These are phyloP conservation scores for Rutpela maculata DNA, from an alignment of 2,888 invertebrate species.

Conservation along the genomic window DNA sequence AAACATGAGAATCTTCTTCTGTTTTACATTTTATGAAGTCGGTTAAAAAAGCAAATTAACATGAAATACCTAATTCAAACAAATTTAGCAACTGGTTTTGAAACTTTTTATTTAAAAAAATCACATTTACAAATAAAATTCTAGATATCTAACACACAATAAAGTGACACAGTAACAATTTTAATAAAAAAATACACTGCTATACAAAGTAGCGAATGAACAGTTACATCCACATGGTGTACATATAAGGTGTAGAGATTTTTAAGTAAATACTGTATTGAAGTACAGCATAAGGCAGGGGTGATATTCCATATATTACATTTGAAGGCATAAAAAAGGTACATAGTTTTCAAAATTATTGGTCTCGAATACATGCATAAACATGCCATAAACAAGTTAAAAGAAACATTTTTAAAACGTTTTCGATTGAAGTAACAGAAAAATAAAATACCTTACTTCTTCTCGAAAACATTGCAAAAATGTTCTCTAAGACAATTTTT, in stretches of 20 bases:
- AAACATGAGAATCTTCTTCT: too few species aligned
- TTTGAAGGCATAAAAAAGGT: slow-evolving; percentile 24
- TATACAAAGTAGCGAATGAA: not conserved
- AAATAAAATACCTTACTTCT: not conserved
- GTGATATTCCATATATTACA: slow-evolving; percentile 13
- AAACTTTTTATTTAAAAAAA: slow-evolving; percentile 18
- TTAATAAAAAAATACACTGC: not conserved
- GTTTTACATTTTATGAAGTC: too few species aligned
- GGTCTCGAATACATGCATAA: not conserved
- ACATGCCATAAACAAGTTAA: not conserved
- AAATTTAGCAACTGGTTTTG: not conserved
- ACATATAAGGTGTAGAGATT: slow-evolving; percentile 24
- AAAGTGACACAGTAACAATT: slow-evolving; percentile 13
- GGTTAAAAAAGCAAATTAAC: too few species aligned
- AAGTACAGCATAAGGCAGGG: slow-evolving; percentile 31
- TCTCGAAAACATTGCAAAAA: not conserved
- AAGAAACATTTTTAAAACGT: not conserved
- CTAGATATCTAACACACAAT: not conserved
- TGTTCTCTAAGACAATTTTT: not conserved
- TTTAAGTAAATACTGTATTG: slow-evolving; percentile 36
- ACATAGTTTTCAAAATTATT: slow-evolving; percentile 22
- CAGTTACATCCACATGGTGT: not conserved
- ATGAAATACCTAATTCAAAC: too few species aligned
- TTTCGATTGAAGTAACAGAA: not conserved
- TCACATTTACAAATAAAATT: slow-evolving; percentile 37